Base-by-base conservation (phyloP, 2,113 vertebrate species). In the Dipodomys merriami region DNA sequence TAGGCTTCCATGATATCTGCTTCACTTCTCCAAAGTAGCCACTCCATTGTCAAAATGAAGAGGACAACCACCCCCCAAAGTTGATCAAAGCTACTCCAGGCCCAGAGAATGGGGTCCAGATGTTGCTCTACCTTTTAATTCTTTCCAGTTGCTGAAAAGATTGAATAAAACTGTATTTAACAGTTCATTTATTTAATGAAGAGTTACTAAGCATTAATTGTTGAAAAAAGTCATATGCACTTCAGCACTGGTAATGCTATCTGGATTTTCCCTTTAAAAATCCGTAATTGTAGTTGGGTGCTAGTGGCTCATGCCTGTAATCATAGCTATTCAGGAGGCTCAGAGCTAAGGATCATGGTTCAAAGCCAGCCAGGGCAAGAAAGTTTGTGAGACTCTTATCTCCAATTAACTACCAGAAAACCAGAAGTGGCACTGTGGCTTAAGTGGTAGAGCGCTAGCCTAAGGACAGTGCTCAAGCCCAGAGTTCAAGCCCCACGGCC, bases 181-280 rank as follows among this genome's bases (percentile, higher is more conserved):
- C 78, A 49, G 71, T 86, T 77, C 91, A 74, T 82, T 90, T 92
- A 94, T 85, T 96, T 90, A 88, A 78, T 16, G 67, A 84, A 95
- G 82, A 91, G 78, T 90, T 79, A 88, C 46, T 81, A 71, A 94
- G 78, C 72, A 91, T 91, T 83, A 83, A 76, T 60, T 83, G 72
- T 77, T 84, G 65, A 90, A 93, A 93, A 88, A 44, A 67, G 82
- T 49, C 44, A 29, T 30, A 65, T 19, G 44, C 0, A 44, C 46
- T 77, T 12, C 49, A 80, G n/a, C 49, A 60, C 16, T 9, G 29
- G 23, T 80, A 27, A 39, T 74, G 89, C 64, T 91, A 77, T 80
- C 12, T 20, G 44, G 82, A 22, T 3, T 3, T 77, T 64, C 16
- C 11, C 15, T 68, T 82, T 33, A 88, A 57, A 67, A 49, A 64